A percentile compares a stretch with the other conserved stretches of the same genome.
These are phyloP conservation scores for Osmoderma eremita DNA, from an alignment of 2,888 invertebrate species.

Conservation along the genomic window DNA sequence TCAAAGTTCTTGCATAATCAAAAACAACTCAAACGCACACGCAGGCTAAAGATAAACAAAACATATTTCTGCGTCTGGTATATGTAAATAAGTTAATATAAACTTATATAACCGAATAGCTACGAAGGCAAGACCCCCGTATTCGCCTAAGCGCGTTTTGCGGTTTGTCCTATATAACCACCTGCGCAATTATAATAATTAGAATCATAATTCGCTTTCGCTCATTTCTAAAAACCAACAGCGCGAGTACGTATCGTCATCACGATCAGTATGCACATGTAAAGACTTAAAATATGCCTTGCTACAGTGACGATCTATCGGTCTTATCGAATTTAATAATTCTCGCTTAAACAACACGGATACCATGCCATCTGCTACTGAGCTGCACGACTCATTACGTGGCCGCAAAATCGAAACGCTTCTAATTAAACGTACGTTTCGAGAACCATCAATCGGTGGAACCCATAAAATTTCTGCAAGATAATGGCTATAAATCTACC, in stretches of 20 bases:
- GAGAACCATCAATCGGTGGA: constrained; percentile 26
- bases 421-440: constrained; percentile 34
- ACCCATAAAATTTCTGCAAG: constrained; percentile 35
- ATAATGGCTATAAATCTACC: constrained; percentile 34
- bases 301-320: constrained; percentile 3
- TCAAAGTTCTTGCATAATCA: constrained; percentile 23
- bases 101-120: constrained; percentile 31
- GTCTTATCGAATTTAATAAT: constrained; percentile 29
- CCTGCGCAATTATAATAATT: constrained; percentile 37
- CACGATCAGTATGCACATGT: not conserved
- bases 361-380: not conserved
- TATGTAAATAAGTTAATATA: constrained; percentile 34
- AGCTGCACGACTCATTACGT: not conserved
- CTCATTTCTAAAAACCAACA: constrained; percentile 25
- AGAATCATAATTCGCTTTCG: constrained; percentile 35
- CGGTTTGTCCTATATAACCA: constrained; percentile 34
- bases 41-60: constrained; percentile 27
- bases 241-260: constrained; percentile 12
- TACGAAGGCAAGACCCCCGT: constrained; percentile 16
- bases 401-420: constrained; percentile 9
- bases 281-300: constrained; percentile 21
- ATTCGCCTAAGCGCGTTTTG: constrained; percentile 14
- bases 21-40: constrained; percentile 15
- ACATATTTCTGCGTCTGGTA: constrained; percentile 22
- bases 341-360: constrained; percentile 19